Evolutionary conservation across 2,797 vertebrate species (phyloP).

Genomic region (Periophthalmus magnuspinnatus): DNA sequence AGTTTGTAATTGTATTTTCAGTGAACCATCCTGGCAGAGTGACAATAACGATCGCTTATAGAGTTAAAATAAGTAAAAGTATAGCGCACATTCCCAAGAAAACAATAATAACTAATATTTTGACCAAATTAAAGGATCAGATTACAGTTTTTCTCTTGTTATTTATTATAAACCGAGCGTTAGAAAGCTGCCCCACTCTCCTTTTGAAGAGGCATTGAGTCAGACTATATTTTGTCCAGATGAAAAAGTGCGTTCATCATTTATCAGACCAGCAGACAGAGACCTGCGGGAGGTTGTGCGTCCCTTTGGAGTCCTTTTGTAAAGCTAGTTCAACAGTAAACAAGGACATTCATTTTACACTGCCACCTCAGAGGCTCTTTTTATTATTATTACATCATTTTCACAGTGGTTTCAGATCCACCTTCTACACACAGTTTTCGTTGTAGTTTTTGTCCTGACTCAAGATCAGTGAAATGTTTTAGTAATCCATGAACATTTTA

Average conservation of each 20-base stretch:
- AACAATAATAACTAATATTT: background rate
- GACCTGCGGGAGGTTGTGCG: background rate
- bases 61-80: too few relatives aligned
- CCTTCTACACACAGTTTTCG: background rate
- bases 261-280: slow-evolving; percentile 18
- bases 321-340: slow-evolving; percentile 14
- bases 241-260: slow-evolving; percentile 22
- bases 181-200: slow-evolving; percentile 21
- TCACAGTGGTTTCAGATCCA: slow-evolving; percentile 8
- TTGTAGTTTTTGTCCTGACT: slow-evolving; percentile 29
- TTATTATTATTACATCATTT: background rate
- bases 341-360: slow-evolving; percentile 5
- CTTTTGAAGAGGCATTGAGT: slow-evolving; percentile 46
- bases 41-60: too few relatives aligned
- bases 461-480: slow-evolving; percentile 30
- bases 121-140: background rate
- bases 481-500: slow-evolving; percentile 35
- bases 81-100: background rate
- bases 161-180: slow-evolving; percentile 28
- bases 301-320: slow-evolving; percentile 12
- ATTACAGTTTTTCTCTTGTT: background rate
- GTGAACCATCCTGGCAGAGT: too few relatives aligned
- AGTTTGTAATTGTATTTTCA: background rate
- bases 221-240: slow-evolving; percentile 24
- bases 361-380: slow-evolving; percentile 14